Percentiles rank a stretch among this genome's conserved stretches.
Conservation (phyloP, 35 echinoderm and acorn worm genomes). For the Heliocidaris erythrogramma region DNA sequence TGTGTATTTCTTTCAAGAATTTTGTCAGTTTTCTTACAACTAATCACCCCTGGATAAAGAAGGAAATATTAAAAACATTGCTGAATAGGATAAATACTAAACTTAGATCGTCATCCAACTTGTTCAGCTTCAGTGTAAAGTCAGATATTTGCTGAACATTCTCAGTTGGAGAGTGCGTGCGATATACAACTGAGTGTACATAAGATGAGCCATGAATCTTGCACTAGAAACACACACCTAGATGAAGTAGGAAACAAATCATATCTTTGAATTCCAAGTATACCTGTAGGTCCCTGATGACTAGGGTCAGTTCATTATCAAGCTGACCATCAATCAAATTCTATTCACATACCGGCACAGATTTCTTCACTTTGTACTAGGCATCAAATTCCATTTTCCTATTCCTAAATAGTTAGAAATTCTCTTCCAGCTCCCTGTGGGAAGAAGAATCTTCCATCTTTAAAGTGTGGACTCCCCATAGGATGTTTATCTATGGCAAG, state of each 20-base stretch:
- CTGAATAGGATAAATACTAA: not conserved
- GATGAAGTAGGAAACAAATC: not conserved
- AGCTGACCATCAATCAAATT: slow-evolving; percentile 12
- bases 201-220: too few relatives aligned
- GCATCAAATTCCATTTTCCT: not conserved
- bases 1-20: not conserved
- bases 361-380: not conserved
- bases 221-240: not conserved
- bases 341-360: not conserved
- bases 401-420: not conserved
- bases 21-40: not conserved
- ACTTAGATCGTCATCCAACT: too few relatives aligned
- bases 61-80: not conserved
- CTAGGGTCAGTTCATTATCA: not conserved
- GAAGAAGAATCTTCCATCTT: not conserved
- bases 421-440: not conserved
- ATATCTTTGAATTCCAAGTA: not conserved
- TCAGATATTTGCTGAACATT: not conserved
- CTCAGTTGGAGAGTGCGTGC: not conserved
- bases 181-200: not conserved
- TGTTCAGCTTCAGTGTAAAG: too few relatives aligned
- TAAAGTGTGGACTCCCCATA: not conserved
- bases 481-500: not conserved
- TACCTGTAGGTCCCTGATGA: not conserved
- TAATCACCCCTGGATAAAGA: not conserved